Evolutionary conservation across 1,140 invertebrate species (phyloP).

Genomic region (Zaprionus davidi): DNA sequence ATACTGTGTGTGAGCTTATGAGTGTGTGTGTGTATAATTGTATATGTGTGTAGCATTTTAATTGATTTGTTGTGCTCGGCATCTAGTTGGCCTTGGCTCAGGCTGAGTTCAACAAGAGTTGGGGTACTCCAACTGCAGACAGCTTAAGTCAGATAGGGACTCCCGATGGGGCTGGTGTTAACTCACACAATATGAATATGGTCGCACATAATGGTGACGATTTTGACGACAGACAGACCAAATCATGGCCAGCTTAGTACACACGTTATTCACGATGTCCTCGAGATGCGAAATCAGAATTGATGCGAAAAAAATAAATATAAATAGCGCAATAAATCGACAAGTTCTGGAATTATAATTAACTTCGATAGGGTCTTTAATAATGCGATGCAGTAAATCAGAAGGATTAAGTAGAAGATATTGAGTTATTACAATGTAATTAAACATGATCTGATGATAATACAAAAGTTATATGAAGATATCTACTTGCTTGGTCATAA

Average conservation of each 20-base stretch:
- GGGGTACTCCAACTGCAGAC: conserved; percentile 38
- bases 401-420: background rate
- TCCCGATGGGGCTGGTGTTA: conserved; percentile 16
- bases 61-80: conserved; percentile 75
- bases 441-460: background rate
- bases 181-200: background rate
- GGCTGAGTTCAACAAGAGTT: conserved; percentile 44
- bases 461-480: background rate
- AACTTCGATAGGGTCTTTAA: background rate
- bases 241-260: background rate
- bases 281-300: background rate
- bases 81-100: conserved; percentile 42
- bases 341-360: background rate
- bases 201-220: background rate
- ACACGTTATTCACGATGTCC: background rate
- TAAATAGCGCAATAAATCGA: background rate
- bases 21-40: conserved; percentile 10
- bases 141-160: conserved; percentile 52
- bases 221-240: background rate
- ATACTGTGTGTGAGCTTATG: background rate
- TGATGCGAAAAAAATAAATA: background rate
- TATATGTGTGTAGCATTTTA: conserved; percentile 58
- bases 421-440: background rate
- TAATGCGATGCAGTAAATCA: conserved; percentile 4
- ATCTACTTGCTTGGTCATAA: background rate